Evolutionary conservation across 1,140 invertebrate genomes (phyloP).

Genomic region (Atta colombica): DNA sequence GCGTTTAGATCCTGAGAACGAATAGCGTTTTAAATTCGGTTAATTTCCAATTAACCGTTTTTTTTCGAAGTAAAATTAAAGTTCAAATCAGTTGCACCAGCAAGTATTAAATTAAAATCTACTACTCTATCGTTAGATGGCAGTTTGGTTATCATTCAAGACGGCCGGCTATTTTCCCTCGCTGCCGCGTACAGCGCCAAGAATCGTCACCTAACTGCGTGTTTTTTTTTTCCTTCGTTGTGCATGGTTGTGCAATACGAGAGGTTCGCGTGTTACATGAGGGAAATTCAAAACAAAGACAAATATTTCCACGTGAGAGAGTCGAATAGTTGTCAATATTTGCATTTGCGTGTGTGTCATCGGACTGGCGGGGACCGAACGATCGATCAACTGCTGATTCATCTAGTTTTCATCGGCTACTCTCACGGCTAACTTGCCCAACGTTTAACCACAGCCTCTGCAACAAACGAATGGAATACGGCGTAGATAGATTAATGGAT

Average conservation of each 20-base stretch:
- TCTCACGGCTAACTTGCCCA: too few relatives aligned
- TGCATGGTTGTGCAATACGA: background rate
- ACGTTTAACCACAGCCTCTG: background rate
- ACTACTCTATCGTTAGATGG: conserved; percentile 9
- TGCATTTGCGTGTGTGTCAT: background rate
- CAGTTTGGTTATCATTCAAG: conserved; percentile 7
- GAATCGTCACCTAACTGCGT: background rate
- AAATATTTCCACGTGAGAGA: background rate
- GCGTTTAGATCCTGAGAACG: background rate
- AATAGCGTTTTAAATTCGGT: background rate
- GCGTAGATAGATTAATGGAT: background rate
- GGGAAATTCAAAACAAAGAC: conserved; percentile 33
- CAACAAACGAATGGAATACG: background rate
- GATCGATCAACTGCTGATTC: background rate
- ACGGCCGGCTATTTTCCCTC: background rate
- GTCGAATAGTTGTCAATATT: too few relatives aligned
- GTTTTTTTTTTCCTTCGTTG: conserved; percentile 2
- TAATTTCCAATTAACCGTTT: background rate
- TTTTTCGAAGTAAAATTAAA: background rate
- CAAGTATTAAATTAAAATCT: too few relatives aligned
- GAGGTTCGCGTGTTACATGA: conserved; percentile 3
- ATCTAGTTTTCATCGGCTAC: background rate
- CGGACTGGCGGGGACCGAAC: too few relatives aligned
- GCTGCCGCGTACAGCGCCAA: background rate
- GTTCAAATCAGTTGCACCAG: too few relatives aligned